Evolutionary conservation across 64 coral and sea anemone species (phyloP).

Genomic region (Actinia equina): DNA sequence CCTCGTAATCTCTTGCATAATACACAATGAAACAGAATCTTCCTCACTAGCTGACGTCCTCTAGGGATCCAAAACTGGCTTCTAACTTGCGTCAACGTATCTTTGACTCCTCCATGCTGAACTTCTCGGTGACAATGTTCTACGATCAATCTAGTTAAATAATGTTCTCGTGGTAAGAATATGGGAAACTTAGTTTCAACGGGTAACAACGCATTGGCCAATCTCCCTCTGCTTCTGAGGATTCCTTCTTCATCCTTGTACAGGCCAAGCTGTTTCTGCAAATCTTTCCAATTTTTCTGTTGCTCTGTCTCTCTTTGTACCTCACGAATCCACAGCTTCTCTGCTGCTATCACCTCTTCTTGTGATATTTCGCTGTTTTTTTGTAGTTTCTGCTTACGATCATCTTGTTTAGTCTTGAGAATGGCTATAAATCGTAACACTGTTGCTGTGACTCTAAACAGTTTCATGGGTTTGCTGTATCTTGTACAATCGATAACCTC

Average conservation of each 20-base stretch:
- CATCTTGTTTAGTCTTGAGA: constrained; percentile 16
- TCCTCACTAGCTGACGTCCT: constrained; percentile 46
- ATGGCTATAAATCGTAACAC: constrained; percentile 49
- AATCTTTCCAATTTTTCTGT: constrained; percentile 31
- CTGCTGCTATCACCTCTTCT: constrained; percentile 41
- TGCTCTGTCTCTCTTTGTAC: constrained; percentile 29
- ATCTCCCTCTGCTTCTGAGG: constrained; percentile 40
- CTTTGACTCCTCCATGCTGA: constrained; percentile 42
- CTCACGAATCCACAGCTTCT: constrained; percentile 48
- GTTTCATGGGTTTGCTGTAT: constrained; percentile 28
- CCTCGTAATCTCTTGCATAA: constrained; percentile 41
- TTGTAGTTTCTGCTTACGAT: not conserved
- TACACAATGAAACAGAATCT: constrained; percentile 45
- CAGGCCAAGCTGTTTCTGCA: constrained; percentile 49
- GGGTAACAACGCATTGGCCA: constrained; percentile 30
- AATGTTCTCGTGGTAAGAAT: constrained; percentile 57
- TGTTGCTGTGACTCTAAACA: constrained; percentile 60
- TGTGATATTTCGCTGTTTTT: constrained; percentile 22
- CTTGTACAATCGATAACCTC: constrained; percentile 59
- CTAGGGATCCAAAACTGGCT: constrained; percentile 44
- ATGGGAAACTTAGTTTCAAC: constrained; percentile 10
- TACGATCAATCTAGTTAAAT: constrained; percentile 47
- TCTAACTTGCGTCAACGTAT: constrained; percentile 41
- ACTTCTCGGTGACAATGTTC: constrained; percentile 40
- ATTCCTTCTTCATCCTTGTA: constrained; percentile 46